These are phyloP conservation scores for Drosophila ochracea DNA, from an alignment of 2,888 invertebrate genomes.

Conservation along the genomic window DNA sequence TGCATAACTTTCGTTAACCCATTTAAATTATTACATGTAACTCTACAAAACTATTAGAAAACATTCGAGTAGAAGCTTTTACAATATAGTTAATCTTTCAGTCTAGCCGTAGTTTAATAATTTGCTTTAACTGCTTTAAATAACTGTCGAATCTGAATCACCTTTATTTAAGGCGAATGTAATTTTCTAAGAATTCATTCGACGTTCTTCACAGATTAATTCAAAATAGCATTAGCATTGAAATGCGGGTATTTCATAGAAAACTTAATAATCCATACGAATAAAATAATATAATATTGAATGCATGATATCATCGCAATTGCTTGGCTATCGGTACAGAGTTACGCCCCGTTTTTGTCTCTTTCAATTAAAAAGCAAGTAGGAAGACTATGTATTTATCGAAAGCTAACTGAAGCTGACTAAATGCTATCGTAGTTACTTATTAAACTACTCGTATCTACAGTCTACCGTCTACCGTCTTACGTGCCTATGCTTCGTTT, in stretches of 20 bases:
- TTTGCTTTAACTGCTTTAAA: not conserved
- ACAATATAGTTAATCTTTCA: not conserved
- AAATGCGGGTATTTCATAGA: constrained; percentile 32
- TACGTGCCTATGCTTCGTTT: constrained; percentile 58
- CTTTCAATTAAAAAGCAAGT: constrained; percentile 10
- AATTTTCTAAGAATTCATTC: not conserved
- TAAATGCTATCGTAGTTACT: constrained; percentile 18
- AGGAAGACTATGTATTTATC: constrained; percentile 18
- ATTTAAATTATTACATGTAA: not conserved
- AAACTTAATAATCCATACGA: constrained; percentile 14
- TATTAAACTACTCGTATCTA: constrained; percentile 8
- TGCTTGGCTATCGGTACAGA: not conserved
- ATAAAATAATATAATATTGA: constrained; percentile 8
- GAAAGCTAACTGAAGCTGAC: constrained; percentile 20
- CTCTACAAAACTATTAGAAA: not conserved
- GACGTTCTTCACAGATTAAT: not conserved
- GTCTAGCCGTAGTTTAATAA: not conserved
- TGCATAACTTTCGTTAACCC: not conserved
- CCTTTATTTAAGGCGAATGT: no score
- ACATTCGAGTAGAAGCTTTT: not conserved
- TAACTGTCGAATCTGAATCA: not conserved
- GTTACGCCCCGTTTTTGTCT: constrained; percentile 1
- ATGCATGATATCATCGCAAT: constrained; percentile 46
- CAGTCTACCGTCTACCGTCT: not conserved
- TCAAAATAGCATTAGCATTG: constrained; percentile 32